Percentiles rank a stretch among this genome's conserved stretches.
Evolutionary conservation across 2,888 invertebrate species (phyloP).

Genomic region (Thecophora atra): DNA sequence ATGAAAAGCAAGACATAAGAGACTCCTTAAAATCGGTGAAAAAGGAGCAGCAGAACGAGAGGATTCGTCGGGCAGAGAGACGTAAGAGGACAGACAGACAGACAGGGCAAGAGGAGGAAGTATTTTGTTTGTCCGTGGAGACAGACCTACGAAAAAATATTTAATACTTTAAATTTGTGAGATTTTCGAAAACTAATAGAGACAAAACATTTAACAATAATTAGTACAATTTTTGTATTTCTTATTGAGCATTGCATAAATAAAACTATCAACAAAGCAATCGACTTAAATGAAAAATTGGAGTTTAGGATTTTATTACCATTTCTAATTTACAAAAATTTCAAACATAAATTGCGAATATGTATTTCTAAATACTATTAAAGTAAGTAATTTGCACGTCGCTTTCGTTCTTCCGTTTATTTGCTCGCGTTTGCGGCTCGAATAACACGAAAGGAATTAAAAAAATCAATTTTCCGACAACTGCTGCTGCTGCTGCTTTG

Average conservation of each 20-base stretch:
- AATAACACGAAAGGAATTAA: background rate
- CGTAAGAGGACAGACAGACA: conserved; percentile 5
- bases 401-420: no score
- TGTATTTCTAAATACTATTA: background rate
- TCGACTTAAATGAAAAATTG: no score
- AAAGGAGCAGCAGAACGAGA: background rate
- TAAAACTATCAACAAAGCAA: no score
- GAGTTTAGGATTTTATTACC: no score
- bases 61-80: background rate
- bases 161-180: no score
- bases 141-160: background rate
- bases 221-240: no score
- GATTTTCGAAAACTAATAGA: no score
- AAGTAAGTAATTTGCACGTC: conserved; percentile 8
- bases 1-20: background rate
- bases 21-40: background rate
- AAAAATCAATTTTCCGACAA: conserved; percentile 13
- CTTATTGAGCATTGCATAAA: no score
- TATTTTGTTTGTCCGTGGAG: background rate
- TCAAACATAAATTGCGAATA: background rate
- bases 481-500: background rate
- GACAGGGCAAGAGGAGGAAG: background rate
- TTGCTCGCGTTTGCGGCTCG: no score
- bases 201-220: no score
- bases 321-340: background rate